Evolutionary conservation across 2,113 vertebrate genomes (phyloP), one percentile per base, ranked within the genome.

Genomic region (Oncorhynchus gorbuscha): DNA sequence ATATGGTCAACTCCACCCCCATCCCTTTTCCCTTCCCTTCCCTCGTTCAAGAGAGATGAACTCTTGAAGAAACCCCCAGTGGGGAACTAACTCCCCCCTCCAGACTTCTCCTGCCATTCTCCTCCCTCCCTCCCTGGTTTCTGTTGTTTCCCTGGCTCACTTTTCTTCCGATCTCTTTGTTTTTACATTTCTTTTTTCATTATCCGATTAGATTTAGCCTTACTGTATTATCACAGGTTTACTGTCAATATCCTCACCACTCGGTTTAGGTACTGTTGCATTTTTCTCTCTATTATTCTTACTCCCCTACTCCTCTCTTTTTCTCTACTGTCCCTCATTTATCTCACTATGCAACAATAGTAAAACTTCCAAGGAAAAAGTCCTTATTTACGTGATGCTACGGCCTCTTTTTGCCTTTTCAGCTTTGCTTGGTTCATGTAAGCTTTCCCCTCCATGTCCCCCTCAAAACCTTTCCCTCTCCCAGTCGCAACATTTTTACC

Each of bases 21-120:
- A 89, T 91, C 74, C 82, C 81, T 45, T 45, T 9, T 45, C 39
- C 39, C 89, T 86, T 87, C 87, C 85, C 78, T 92, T 92, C 88
- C 39, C 39, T 45, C 39, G 9, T 45, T 58, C 18, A 83, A 92
- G 89, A 90, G 82, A 79, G 86, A 88, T 94, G 91, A 94, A 94
- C 93, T 94, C 92, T 92, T 73, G 82, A 91, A 91, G 87, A 89
- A 89, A 92, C 87, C 92, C 93, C 93, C 93, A 91, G 82, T 89
- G 93, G 91, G 92, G 89, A 87, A 83, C 79, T 92, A 87, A 88
- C 78, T 72, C 86, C 79, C 55, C 82, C 85, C 82, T 22, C 24
- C 5, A 83, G 91, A 91, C 89, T 78, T 88, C 81, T 88, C 76
- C 81, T 89, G 87, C 91, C 89, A 85, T 51, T 70, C 72, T 76